Percentiles rank a stretch among this genome's conserved stretches.
Conservation (phyloP, 2,888 invertebrate species). For the Drosophila seclusa region DNA sequence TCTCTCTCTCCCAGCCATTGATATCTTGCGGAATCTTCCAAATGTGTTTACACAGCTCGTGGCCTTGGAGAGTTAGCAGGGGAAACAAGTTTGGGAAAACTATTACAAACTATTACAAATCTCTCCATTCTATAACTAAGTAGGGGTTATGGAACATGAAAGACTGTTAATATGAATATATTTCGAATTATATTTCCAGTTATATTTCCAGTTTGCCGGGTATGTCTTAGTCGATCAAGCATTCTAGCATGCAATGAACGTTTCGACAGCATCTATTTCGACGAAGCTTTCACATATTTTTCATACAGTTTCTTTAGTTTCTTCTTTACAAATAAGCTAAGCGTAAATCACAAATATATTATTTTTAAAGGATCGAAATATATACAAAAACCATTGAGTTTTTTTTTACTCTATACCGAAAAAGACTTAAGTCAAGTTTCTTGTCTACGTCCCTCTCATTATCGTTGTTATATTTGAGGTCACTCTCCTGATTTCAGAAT, state of each 20-base stretch:
- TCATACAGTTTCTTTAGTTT: background rate
- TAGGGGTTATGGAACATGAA: background rate
- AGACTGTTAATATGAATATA: background rate
- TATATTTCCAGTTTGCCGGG: background rate
- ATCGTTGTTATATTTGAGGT: background rate
- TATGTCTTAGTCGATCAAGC: background rate
- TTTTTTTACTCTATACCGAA: background rate
- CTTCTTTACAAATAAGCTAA: background rate
- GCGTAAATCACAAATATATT: background rate
- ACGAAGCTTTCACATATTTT: background rate
- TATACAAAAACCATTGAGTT: background rate
- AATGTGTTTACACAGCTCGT: constrained; percentile 25
- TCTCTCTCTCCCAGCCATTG: constrained; percentile 19
- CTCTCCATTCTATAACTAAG: background rate
- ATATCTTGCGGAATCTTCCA: background rate
- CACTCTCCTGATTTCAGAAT: background rate
- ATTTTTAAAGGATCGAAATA: background rate
- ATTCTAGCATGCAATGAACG: background rate
- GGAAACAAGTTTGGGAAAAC: constrained; percentile 3
- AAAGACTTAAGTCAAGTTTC: background rate
- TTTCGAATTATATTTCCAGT: background rate
- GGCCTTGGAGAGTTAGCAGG: constrained; percentile 27
- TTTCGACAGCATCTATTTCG: too few species aligned
- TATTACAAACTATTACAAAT: background rate
- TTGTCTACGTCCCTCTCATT: background rate